phyloP scores from a whole-genome alignment of 2,113 vertebrate genomes.

The Bombycilla garrulus region DNA sequence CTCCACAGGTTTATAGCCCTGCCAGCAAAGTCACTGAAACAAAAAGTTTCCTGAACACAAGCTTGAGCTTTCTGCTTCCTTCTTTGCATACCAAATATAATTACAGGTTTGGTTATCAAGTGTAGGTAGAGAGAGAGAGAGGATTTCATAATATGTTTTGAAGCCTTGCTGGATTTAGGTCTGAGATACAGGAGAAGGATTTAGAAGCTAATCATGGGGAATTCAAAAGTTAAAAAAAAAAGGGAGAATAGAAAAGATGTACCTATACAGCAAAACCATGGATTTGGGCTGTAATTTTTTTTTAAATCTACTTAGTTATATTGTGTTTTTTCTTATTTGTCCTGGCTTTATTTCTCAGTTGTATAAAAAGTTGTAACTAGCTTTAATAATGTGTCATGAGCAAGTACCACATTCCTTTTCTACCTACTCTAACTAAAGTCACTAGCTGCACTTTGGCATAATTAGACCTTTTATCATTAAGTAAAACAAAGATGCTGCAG shows the following conservation, averaged over 20 bases:
- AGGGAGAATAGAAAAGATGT: neutral
- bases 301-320: neutral
- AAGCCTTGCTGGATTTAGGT: slow-evolving; percentile 6
- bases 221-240: too few relatives aligned
- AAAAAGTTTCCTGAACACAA: neutral
- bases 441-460: neutral
- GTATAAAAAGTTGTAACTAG: neutral
- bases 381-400: neutral
- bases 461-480: neutral
- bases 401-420: neutral
- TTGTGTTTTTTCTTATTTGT: neutral
- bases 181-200: neutral
- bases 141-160: neutral
- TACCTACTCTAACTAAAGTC: neutral
- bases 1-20: neutral
- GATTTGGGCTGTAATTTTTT: neutral
- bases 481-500: neutral
- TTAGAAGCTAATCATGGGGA: neutral
- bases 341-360: neutral
- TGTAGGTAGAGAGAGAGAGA: neutral
- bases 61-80: neutral
- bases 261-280: neutral
- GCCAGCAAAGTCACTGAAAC: neutral
- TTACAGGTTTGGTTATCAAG: slow-evolving; percentile 23
- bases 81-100: slow-evolving; percentile 13